A percentile compares a stretch with the other conserved stretches of the same genome.
Conservation (phyloP, 2,113 vertebrate genomes). For the Pseudopodoces humilis region DNA sequence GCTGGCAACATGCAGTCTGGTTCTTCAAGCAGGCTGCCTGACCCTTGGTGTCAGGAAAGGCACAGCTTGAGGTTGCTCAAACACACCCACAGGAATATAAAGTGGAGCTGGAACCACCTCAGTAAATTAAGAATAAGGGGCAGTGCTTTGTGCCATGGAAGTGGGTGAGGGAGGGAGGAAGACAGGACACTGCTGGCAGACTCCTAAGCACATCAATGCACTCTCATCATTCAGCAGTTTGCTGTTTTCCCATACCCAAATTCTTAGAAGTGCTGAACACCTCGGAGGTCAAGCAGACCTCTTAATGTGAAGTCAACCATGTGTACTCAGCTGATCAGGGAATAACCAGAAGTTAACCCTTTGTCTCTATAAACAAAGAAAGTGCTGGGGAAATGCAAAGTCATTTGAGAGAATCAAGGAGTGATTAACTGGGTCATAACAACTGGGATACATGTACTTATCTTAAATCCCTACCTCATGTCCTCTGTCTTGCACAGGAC, state of each 20-base stretch:
- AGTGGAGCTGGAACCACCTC: background rate
- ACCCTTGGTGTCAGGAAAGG: fast-evolving
- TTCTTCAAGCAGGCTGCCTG: fast-evolving
- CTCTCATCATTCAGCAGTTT: background rate
- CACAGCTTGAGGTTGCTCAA: background rate
- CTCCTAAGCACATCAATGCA: background rate
- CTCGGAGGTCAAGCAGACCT: background rate
- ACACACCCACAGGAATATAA: background rate
- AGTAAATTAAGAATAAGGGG: background rate
- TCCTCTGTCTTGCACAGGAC: slow-evolving; percentile 91
- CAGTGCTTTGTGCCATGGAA: fast-evolving
- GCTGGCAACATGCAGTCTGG: background rate
- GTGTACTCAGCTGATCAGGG: background rate
- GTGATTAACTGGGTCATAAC: slow-evolving; percentile 6
- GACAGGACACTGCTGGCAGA: background rate
- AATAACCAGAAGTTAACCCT: background rate
- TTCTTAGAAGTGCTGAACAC: background rate
- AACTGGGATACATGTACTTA: slow-evolving; percentile 58
- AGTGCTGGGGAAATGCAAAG: slow-evolving; percentile 6
- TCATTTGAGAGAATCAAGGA: slow-evolving; percentile 30
- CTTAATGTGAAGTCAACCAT: background rate
- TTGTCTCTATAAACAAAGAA: background rate
- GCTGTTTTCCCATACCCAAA: background rate
- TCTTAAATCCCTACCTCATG: slow-evolving; percentile 89
- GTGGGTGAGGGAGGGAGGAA: background rate